A percentile compares a stretch with the other conserved stretches of the same genome.
Conservation (phyloP, 2,113 vertebrate species). For the Austrofundulus limnaeus region DNA sequence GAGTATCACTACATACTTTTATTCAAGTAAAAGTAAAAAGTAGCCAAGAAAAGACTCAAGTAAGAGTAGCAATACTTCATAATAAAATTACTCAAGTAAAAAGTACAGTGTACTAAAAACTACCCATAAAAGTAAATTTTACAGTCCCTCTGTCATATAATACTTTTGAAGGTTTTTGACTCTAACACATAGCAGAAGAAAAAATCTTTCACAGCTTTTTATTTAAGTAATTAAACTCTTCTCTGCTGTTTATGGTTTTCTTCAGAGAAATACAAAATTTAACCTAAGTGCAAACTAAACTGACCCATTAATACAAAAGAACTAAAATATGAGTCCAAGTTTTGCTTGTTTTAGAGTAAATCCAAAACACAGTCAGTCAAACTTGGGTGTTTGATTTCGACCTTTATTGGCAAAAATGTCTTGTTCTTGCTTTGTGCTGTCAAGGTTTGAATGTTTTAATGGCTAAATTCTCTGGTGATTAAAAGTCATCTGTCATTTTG, state of each 20-base stretch:
- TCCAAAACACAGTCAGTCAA: not conserved
- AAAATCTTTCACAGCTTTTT: too few relatives aligned
- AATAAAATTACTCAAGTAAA: too few relatives aligned
- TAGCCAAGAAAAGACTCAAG: too few relatives aligned
- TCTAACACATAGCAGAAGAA: too few relatives aligned
- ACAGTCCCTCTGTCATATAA: too few relatives aligned
- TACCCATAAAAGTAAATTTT: too few relatives aligned
- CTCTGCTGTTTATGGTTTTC: not conserved
- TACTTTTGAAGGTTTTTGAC: too few relatives aligned
- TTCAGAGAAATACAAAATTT: not conserved
- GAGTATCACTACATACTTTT: too few relatives aligned
- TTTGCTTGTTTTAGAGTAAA: not conserved
- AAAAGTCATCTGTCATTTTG: constrained; percentile 17
- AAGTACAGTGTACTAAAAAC: too few relatives aligned
- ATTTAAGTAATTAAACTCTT: too few relatives aligned
- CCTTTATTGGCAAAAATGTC: not conserved
- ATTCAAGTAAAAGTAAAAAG: too few relatives aligned
- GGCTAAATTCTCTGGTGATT: constrained; percentile 2
- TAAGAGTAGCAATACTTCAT: too few relatives aligned
- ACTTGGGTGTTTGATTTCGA: not conserved
- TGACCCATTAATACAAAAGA: not conserved
- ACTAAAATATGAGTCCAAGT: not conserved
- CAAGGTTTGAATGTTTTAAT: constrained; percentile 5
- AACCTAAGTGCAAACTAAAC: not conserved
- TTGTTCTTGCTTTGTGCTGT: not conserved